These are phyloP conservation scores for Tangara arthus DNA, from an alignment of 2,797 vertebrate species.

Conservation along the genomic window DNA sequence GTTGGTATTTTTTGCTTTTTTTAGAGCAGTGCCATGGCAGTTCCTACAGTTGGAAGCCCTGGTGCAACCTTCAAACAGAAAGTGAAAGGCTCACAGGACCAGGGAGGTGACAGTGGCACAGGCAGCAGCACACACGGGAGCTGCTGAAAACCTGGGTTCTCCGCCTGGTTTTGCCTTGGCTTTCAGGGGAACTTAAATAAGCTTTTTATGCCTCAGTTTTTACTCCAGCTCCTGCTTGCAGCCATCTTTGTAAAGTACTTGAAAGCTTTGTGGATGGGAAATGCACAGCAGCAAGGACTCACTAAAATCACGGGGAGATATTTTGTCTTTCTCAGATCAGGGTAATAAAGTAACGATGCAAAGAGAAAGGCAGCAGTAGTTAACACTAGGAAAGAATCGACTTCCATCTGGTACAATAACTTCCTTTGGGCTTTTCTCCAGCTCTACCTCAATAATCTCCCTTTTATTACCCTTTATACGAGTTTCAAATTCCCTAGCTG, in stretches of 20 bases:
- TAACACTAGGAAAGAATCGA: neutral
- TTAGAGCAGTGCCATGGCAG: neutral
- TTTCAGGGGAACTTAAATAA: neutral
- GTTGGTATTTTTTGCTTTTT: conserved; percentile 15
- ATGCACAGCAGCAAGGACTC: neutral
- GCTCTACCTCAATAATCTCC: conserved; percentile 45
- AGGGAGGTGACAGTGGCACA: fast-evolving
- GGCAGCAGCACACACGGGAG: fast-evolving
- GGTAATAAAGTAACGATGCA: neutral
- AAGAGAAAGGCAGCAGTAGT: neutral
- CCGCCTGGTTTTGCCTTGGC: neutral
- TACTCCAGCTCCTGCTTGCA: neutral
- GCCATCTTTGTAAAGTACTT: neutral
- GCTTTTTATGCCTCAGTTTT: neutral
- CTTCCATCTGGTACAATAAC: conserved; percentile 36
- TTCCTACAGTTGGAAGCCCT: neutral
- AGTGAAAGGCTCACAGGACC: neutral
- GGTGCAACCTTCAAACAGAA: conserved; percentile 37
- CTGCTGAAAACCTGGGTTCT: neutral
- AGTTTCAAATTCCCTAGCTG: conserved; percentile 42
- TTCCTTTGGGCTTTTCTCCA: conserved; percentile 49
- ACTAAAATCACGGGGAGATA: neutral
- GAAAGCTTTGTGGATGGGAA: neutral
- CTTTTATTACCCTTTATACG: conserved; percentile 42
- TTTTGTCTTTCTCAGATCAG: conserved; percentile 2